Evolutionary conservation across 2,113 vertebrate species (phyloP).

Genomic region (Lamprotornis superbus): DNA sequence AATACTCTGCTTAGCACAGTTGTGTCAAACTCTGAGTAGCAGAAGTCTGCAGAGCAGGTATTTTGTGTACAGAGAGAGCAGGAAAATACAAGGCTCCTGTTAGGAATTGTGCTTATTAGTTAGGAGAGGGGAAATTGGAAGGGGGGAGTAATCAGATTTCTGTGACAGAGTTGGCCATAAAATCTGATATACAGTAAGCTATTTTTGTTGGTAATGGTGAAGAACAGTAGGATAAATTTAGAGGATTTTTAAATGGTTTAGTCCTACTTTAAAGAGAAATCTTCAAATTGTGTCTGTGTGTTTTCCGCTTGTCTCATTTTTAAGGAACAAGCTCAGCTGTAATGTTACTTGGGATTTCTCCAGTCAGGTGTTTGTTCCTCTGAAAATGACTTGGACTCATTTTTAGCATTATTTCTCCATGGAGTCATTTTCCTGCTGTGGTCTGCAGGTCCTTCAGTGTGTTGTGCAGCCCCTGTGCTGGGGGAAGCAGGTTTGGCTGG

Average conservation of each 20-base stretch:
- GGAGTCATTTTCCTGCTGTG: neutral
- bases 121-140: neutral
- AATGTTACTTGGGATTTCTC: neutral
- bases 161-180: neutral
- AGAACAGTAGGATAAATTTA: neutral
- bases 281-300: neutral
- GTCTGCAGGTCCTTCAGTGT: neutral
- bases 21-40: neutral
- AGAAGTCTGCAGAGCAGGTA: neutral
- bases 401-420: neutral
- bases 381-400: neutral
- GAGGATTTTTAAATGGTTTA: neutral
- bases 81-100: neutral
- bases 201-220: neutral
- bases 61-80: neutral
- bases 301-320: neutral
- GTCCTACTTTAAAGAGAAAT: neutral
- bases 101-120: neutral
- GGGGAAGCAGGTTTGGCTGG: neutral
- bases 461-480: neutral
- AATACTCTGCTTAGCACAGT: neutral
- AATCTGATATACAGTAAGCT: neutral
- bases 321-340: neutral
- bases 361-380: neutral
- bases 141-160: neutral